Base-by-base conservation (phyloP, 1,140 invertebrate genomes). In the Hylaeus anthracinus region DNA sequence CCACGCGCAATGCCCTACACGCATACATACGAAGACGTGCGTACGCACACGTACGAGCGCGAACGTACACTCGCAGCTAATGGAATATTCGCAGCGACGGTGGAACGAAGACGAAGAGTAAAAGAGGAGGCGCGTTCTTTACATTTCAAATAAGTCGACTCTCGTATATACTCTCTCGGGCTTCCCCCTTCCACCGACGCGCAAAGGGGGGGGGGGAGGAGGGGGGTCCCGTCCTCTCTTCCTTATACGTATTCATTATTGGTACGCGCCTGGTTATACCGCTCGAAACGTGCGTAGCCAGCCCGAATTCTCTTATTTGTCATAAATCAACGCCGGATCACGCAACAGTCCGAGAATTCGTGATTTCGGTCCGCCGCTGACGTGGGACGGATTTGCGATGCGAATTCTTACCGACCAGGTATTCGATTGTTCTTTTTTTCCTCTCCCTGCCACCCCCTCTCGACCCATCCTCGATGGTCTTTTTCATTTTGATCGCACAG, bases 211-310 rank as follows among this genome's bases (percentile, higher is more conserved):
- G n/a, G n/a, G 37, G 55, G 10, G 15, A 61, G 61, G 39, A n/a
- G 72, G 41, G 14, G 60, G 56, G 63, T 63, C 67, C 78, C 83
- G 51, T 51, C 51, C 85, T 83, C 88, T 86, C 89, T 85, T 86
- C 90, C 91, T 92, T 91, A 91, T 91, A 91, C 89, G 90, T 91
- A 92, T 91, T 92, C 91, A 91, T 92, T 92, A 92, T 92, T 91
- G 89, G 88, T 88, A 89, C 90, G 88, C 88, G 88, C 86, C 85
- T 88, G 88, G 88, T 88, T 90, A 90, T 90, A 72, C 82, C 83
- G 81, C 81, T 88, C 79, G 86, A 88, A 87, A 88, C 85, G 88
- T 88, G 80, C 86, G 84, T 85, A 76, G 73, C 87, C 83, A 84
- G 83, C 76, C 83, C 84, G 88, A 88, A 88, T 88, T 87, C 89